Conservation (phyloP, 2,888 invertebrate genomes). For the Trachelus troglodyta region DNA sequence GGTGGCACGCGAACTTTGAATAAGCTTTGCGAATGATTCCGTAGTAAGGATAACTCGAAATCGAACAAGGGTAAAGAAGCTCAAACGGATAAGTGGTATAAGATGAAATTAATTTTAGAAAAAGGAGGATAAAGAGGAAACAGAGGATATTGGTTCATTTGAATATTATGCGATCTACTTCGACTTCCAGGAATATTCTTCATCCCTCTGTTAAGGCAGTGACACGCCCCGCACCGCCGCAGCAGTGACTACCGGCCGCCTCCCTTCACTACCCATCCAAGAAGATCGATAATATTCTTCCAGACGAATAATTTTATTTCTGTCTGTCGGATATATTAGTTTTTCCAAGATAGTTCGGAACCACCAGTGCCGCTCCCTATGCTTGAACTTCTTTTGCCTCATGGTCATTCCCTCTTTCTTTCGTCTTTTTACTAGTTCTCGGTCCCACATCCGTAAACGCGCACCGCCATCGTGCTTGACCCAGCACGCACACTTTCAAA, state of each 20-base stretch:
- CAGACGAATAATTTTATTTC: constrained; percentile 57
- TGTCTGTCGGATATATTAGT: constrained; percentile 45
- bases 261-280: background rate
- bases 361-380: background rate
- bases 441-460: no score
- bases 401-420: background rate
- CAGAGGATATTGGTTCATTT: constrained; percentile 51
- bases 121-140: constrained; percentile 35
- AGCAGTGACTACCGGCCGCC: background rate
- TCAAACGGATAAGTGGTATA: background rate
- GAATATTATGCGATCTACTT: constrained; percentile 44
- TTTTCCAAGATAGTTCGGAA: background rate
- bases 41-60: background rate
- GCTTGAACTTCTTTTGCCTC: background rate
- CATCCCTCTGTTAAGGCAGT: background rate
- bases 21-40: background rate
- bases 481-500: background rate
- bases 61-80: background rate
- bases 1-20: background rate
- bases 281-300: constrained; percentile 55
- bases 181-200: constrained; percentile 6
- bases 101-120: constrained; percentile 48
- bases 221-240: background rate
- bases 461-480: background rate
- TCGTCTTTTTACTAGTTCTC: background rate